phyloP scores from a whole-genome alignment of 1,140 invertebrate genomes.

The Calliopsis andreniformis region DNA sequence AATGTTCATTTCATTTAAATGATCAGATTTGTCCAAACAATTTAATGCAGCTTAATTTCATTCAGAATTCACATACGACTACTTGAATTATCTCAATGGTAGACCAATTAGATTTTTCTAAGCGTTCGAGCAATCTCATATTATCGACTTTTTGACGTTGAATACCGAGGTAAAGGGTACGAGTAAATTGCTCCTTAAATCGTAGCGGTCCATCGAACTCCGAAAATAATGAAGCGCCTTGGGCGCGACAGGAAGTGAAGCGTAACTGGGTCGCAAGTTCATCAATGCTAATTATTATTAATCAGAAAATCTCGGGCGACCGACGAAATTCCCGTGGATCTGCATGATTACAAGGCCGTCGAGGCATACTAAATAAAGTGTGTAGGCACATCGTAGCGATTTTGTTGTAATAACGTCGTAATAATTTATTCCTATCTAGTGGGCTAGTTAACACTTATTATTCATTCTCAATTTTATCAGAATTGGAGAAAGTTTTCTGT shows the following conservation, averaged over 20 bases:
- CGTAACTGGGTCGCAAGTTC: constrained; percentile 77
- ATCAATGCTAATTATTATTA: constrained; percentile 71
- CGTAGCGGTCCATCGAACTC: constrained; percentile 13
- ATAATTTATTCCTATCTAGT: background rate
- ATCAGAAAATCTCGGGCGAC: constrained; percentile 42
- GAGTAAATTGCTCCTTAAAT: constrained; percentile 23
- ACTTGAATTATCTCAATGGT: no score
- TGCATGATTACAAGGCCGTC: constrained; percentile 15
- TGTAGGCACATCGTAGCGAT: background rate
- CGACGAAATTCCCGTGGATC: constrained; percentile 17
- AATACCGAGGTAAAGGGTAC: background rate
- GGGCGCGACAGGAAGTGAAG: constrained; percentile 41
- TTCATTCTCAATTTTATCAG: no score
- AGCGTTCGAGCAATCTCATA: no score
- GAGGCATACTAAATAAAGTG: constrained; percentile 17
- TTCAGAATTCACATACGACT: no score
- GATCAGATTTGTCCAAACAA: no score
- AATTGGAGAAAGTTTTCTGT: no score
- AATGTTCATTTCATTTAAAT: no score
- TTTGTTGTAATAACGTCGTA: background rate
- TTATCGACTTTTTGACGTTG: background rate
- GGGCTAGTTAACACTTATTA: no score
- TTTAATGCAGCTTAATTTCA: no score
- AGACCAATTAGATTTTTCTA: no score
- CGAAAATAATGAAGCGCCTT: constrained; percentile 53